Base-by-base conservation (phyloP, 2,888 invertebrate genomes). In the Charanyca ferruginea region DNA sequence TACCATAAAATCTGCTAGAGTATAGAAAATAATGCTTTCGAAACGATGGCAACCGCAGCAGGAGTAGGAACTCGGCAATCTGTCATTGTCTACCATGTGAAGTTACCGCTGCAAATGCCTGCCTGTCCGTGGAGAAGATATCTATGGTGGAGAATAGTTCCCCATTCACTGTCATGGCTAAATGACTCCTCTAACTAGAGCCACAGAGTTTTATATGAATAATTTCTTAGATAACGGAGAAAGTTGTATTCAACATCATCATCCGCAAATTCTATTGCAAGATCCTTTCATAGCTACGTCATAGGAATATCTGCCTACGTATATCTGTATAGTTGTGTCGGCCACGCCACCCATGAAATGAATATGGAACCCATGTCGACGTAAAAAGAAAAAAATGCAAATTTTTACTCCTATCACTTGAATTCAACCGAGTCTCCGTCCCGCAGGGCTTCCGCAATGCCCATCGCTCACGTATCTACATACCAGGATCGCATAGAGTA, bases 401-500 rank as follows among this genome's bases (percentile, higher is more conserved):
- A 77, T 63, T 60, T 59, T 57, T 54, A 28, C 20, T 51, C 13
- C 8, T 35, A 66, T 47, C 74, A 59, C 58, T 73, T 66, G 58
- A 67, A 63, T 57, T 49, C 16, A 45, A 59, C 23, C 54, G 44
- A 47, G 51, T 47, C 32, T 47, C 61, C 48, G 45, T 52, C 60
- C 61, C 52, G 44, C 64, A 51, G 55, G 65, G 35, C 57, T 75
- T 72, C 72, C 55, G 69, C 66, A 48, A 32, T 59, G 48, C 23
- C 62, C 62, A 71, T 69, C 72, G 68, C 58, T 75, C 66, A 58
- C 66, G 53, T 66, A 77, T 72, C 68, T 60, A 62, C 64, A 59
- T 77, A 72, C 76, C 57, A 71, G 74, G 77, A 60, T 68, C 57
- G 55, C 72, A 79, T 77, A 70, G 69, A 80, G 55, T 55, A 66